Evolutionary conservation across 2,113 vertebrate genomes (phyloP).

Genomic region (Clarias magur): DNA sequence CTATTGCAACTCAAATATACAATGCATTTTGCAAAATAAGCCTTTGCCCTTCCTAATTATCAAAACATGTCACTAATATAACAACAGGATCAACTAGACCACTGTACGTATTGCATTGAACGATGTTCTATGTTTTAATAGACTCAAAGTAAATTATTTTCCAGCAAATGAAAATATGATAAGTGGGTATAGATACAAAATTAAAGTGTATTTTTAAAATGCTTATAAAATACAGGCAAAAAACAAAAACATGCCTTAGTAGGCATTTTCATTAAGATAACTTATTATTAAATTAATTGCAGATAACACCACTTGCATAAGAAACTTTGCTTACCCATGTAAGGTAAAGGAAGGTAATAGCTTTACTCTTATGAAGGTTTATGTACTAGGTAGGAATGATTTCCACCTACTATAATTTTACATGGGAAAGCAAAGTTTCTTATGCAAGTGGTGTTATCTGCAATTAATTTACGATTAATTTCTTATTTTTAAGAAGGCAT

Average conservation of each 20-base stretch:
- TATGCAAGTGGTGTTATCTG: not conserved
- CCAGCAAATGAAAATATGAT: not conserved
- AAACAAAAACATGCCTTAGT: not conserved
- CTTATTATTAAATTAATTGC: not conserved
- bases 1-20: not conserved
- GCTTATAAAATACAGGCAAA: not conserved
- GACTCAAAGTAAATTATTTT: not conserved
- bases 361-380: not conserved
- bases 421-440: not conserved
- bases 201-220: not conserved
- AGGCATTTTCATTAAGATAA: not conserved
- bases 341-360: not conserved
- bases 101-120: not conserved
- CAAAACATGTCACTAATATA: not conserved
- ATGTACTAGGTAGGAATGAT: not conserved
- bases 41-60: not conserved
- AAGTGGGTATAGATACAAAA: not conserved
- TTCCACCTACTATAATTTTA: not conserved
- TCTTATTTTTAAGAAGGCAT: not conserved
- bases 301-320: not conserved
- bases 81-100: not conserved
- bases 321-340: not conserved
- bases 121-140: not conserved
- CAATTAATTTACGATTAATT: not conserved
- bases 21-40: not conserved